Evolutionary conservation across 2,888 invertebrate species (phyloP).

Genomic region (Phengaris alcon): DNA sequence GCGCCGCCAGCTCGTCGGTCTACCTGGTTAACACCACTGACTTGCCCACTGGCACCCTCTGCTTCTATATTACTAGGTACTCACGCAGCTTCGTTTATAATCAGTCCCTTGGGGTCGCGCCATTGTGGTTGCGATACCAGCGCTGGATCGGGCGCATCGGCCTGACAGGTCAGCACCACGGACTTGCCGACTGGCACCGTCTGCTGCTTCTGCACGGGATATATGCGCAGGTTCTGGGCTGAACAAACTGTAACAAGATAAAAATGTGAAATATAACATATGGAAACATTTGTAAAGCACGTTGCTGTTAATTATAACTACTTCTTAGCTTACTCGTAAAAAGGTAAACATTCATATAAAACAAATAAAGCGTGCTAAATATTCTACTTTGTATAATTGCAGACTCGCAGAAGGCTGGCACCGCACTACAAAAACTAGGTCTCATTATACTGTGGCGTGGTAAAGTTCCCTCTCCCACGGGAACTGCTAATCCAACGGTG

Average conservation of each 20-base stretch:
- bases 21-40: not conserved
- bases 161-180: slow-evolving; percentile 88
- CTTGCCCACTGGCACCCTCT: not conserved
- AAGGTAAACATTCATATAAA: not conserved
- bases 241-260: slow-evolving; percentile 59
- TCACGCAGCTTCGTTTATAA: slow-evolving; percentile 84
- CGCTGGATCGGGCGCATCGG: slow-evolving; percentile 82
- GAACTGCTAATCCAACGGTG: slow-evolving; percentile 21
- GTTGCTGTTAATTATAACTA: not conserved
- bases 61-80: slow-evolving; percentile 52
- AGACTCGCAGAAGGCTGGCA: not conserved
- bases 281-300: too few species aligned
- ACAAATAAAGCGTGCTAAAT: slow-evolving; percentile 2
- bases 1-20: too few species aligned
- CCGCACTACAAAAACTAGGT: slow-evolving; percentile 17
- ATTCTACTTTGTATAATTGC: slow-evolving; percentile 12
- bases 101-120: slow-evolving; percentile 85
- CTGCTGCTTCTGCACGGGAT: slow-evolving; percentile 83
- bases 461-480: slow-evolving; percentile 28
- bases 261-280: not conserved
- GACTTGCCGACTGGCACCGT: slow-evolving; percentile 87
- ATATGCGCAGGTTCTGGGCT: slow-evolving; percentile 81
- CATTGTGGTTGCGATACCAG: slow-evolving; percentile 88
- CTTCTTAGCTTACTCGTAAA: not conserved
- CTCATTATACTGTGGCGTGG: slow-evolving; percentile 22